These are phyloP conservation scores for Drosophila obscura DNA, from an alignment of 1,140 invertebrate genomes.

Conservation along the genomic window DNA sequence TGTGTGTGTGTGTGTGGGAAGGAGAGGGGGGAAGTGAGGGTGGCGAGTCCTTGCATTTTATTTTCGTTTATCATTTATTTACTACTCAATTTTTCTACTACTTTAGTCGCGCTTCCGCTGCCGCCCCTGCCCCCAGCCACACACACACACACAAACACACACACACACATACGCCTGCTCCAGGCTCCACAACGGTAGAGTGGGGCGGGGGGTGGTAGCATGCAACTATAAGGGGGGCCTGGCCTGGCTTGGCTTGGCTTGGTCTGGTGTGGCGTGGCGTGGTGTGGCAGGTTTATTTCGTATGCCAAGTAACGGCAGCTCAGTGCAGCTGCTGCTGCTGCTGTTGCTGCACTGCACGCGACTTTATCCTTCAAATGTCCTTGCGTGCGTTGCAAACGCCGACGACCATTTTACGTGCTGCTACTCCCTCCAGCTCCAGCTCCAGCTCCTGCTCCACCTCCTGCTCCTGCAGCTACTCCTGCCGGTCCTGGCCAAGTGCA, in stretches of 20 bases:
- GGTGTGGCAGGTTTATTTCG: slow-evolving; percentile 74
- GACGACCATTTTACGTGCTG: slow-evolving; percentile 62
- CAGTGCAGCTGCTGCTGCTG: slow-evolving; percentile 55
- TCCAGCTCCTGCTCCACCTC: not conserved
- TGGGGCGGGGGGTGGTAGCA: not conserved
- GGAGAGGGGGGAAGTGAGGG: slow-evolving; percentile 28
- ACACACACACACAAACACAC: too few relatives aligned
- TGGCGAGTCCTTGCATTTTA: slow-evolving; percentile 77
- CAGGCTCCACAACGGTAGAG: not conserved
- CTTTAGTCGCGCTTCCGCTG: slow-evolving; percentile 62
- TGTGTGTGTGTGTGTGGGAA: slow-evolving; percentile 15
- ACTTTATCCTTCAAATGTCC: slow-evolving; percentile 83
- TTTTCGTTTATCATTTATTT: slow-evolving; percentile 83
- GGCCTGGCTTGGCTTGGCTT: too few relatives aligned
- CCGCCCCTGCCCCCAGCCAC: not conserved
- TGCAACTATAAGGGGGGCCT: too few relatives aligned
- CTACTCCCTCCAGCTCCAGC: slow-evolving; percentile 1
- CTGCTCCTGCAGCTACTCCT: not conserved
- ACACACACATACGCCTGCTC: too few relatives aligned
- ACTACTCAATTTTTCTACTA: slow-evolving; percentile 82
- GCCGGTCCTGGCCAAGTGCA: not conserved
- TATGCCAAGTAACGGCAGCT: slow-evolving; percentile 81
- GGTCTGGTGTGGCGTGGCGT: too few relatives aligned
- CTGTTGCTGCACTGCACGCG: slow-evolving; percentile 61
- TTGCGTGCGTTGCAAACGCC: slow-evolving; percentile 79